These are phyloP conservation scores for Mormyrops attenuatus DNA, from an alignment of 2,797 vertebrate species.

Conservation along the genomic window DNA sequence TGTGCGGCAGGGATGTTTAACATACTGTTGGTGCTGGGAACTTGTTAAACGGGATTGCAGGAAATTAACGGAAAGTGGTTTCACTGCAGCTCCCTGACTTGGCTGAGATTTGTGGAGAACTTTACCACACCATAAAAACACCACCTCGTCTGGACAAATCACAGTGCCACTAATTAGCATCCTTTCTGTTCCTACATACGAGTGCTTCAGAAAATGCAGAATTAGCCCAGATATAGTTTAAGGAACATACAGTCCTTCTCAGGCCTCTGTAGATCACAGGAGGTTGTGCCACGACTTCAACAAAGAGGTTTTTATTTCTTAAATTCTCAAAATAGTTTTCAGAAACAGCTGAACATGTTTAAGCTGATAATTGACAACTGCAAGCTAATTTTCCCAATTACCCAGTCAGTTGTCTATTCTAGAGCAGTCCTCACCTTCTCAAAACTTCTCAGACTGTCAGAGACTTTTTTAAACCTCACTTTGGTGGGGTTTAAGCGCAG, in stretches of 20 bases:
- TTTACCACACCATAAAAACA: background rate
- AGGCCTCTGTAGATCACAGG: background rate
- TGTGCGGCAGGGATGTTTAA: background rate
- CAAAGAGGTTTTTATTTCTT: background rate
- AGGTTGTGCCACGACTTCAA: background rate
- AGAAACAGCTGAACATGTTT: background rate
- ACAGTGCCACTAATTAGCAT: background rate
- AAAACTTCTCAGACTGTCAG: background rate
- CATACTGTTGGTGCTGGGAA: slow-evolving; percentile 2
- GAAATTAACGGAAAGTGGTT: slow-evolving; percentile 2
- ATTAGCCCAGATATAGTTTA: background rate
- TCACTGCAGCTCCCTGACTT: background rate
- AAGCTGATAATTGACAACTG: background rate
- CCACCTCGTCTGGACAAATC: background rate
- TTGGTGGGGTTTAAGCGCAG: background rate
- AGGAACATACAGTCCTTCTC: background rate
- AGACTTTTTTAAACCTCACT: background rate
- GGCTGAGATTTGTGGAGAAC: background rate
- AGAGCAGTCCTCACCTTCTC: background rate
- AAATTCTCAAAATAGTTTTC: background rate
- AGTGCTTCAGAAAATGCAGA: background rate
- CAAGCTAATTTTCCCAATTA: background rate
- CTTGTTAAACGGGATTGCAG: background rate
- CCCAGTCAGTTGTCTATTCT: background rate
- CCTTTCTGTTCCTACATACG: background rate